Evolutionary conservation across 2,888 invertebrate species (phyloP), one percentile per base, ranked within the genome.

Genomic region (Heliconius sara): DNA sequence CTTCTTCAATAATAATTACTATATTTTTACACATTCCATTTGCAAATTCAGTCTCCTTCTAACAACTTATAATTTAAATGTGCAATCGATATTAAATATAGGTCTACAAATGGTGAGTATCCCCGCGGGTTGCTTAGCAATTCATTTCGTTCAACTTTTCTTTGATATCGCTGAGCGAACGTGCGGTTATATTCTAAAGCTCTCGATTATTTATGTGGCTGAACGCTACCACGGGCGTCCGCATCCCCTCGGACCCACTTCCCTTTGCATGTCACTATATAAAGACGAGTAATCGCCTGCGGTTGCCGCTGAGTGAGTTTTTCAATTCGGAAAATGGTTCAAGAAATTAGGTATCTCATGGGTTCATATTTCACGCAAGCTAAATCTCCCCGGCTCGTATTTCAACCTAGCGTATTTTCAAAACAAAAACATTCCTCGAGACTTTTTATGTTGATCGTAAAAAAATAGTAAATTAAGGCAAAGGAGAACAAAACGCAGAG

Each of bases 161-260:
- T 88, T 89, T 88, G 89, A 90, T 91, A 91, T 88, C 88, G 86
- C 86, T 85, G 52, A 78, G 67, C 67, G 68, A 75, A 85, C 84
- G 85, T 84, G 86, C 86, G 89, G 89, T 86, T 88, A 91, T 90
- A 90, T 91, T 91, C 88, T 91, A 92, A 91, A 93, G 92, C 91
- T 89, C 88, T 86, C 90, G 91, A 91, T 94, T 94, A 94, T 94
- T 94, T 93, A 93, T 92, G 91, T 91, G 90, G 89, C 88, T 88
- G 87, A 7, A 86, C 83, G 84, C 83, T 86, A 47, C 75, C 75
- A 75, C 66, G 47, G 82, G 84, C 87, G 60, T 43, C 47, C 86
- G 85, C 86, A 86, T 86, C 86, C 88, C 77, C 71, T 77, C 57
- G 67, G 76, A 71, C 86, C 86, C 84, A 87, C 86, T 60, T 84